phyloP scores from a whole-genome alignment of 2,113 vertebrate species.

The Serranochromis macrocephalus region DNA sequence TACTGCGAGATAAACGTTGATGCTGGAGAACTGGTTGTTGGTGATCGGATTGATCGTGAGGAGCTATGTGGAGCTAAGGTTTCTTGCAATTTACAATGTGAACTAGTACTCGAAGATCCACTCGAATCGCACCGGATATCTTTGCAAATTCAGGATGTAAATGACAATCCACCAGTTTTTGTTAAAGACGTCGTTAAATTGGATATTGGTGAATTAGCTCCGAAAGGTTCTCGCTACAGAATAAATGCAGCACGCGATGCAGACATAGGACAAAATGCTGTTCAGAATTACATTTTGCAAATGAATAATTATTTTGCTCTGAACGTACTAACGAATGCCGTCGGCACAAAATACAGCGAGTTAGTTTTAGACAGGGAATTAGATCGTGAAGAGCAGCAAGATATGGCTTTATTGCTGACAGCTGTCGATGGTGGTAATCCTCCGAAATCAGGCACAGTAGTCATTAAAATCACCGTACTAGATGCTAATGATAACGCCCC shows the following conservation, averaged over 20 bases:
- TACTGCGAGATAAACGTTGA: background rate
- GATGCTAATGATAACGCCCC: slow-evolving; percentile 66
- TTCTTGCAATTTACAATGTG: background rate
- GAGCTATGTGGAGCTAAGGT: background rate
- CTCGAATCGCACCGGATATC: background rate
- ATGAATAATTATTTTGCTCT: slow-evolving; percentile 41
- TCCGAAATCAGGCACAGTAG: slow-evolving; percentile 46
- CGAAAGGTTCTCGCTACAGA: slow-evolving; percentile 37
- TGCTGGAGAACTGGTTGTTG: background rate
- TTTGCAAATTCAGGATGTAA: slow-evolving; percentile 65
- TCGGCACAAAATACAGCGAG: slow-evolving; percentile 25
- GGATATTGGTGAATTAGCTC: slow-evolving; percentile 51
- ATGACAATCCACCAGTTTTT: slow-evolving; percentile 69
- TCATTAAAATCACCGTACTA: slow-evolving; percentile 47
- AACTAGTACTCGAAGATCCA: background rate
- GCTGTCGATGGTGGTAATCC: slow-evolving; percentile 50
- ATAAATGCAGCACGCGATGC: slow-evolving; percentile 55
- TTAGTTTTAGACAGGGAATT: background rate
- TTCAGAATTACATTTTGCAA: slow-evolving; percentile 39
- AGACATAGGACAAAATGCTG: slow-evolving; percentile 49
- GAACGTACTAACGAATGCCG: background rate
- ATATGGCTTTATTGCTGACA: slow-evolving; percentile 12
- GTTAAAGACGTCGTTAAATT: slow-evolving; percentile 9
- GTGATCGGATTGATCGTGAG: background rate
- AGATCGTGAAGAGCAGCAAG: slow-evolving; percentile 7